These are phyloP conservation scores for Rugalucina vietnamica DNA, from an alignment of 2,888 invertebrate species.

Conservation along the genomic window DNA sequence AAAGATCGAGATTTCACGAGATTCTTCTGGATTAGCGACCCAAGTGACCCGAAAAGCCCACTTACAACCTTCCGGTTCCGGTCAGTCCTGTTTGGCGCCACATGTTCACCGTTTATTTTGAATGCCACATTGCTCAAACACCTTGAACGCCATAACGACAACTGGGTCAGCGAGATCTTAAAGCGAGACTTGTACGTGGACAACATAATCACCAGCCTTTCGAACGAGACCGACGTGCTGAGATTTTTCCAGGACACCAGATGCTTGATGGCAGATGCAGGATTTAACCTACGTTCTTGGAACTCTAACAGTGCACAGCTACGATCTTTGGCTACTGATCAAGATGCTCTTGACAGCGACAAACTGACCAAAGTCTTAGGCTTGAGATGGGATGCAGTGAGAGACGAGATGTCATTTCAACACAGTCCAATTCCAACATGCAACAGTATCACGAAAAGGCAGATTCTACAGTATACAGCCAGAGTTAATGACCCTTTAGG, in stretches of 20 bases:
- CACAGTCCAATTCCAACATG: background rate
- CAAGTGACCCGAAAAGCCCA: slow-evolving; percentile 15
- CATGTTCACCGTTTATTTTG: slow-evolving; percentile 39
- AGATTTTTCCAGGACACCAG: slow-evolving; percentile 22
- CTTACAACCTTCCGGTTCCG: slow-evolving; percentile 33
- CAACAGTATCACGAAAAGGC: slow-evolving; percentile 19
- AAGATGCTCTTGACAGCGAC: slow-evolving; percentile 30
- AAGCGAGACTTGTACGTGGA: slow-evolving; percentile 46
- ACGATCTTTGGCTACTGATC: slow-evolving; percentile 8
- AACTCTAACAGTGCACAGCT: slow-evolving; percentile 24
- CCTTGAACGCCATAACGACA: background rate
- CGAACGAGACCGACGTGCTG: slow-evolving; percentile 1
- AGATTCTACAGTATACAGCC: slow-evolving; percentile 15
- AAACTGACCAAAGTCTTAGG: slow-evolving; percentile 26
- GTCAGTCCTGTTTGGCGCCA: slow-evolving; percentile 38
- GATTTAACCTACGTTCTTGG: slow-evolving; percentile 46
- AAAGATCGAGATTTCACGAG: slow-evolving; percentile 41
- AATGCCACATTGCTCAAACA: slow-evolving; percentile 46
- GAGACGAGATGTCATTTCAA: slow-evolving; percentile 6
- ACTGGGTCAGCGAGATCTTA: background rate
- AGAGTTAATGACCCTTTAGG: slow-evolving; percentile 10
- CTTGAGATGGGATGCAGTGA: slow-evolving; percentile 36
- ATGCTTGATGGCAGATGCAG: slow-evolving; percentile 28
- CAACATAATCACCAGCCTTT: slow-evolving; percentile 44
- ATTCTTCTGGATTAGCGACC: slow-evolving; percentile 49